These are phyloP conservation scores for Littorina saxatilis DNA, from an alignment of 1,140 invertebrate genomes.

Conservation along the genomic window DNA sequence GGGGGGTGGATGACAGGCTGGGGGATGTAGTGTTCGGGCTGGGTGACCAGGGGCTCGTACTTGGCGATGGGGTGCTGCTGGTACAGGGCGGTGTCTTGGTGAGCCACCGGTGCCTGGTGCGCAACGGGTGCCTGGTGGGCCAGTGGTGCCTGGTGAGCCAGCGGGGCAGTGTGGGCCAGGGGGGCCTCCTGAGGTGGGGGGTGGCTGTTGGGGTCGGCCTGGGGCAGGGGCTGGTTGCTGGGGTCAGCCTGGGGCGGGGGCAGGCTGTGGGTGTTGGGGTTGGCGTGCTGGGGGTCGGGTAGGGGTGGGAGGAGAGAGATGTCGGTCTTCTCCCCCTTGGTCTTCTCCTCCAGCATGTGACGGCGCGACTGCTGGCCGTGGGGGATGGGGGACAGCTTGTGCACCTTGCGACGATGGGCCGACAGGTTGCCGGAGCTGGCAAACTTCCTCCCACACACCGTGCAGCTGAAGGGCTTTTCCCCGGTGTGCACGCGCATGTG, in stretches of 20 bases:
- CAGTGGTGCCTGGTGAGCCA: background rate
- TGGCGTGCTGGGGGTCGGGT: background rate
- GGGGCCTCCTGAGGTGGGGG: background rate
- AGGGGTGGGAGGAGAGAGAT: no score
- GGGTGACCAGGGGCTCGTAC: background rate
- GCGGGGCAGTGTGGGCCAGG: background rate
- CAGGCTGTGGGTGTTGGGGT: background rate
- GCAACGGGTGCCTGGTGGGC: background rate
- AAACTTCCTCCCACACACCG: background rate
- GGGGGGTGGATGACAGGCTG: background rate
- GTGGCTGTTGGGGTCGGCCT: background rate
- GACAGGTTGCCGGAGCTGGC: conserved; percentile 22
- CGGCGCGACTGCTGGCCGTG: conserved; percentile 15
- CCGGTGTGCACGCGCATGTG: conserved; percentile 39
- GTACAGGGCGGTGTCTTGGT: background rate
- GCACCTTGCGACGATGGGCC: conserved; percentile 17
- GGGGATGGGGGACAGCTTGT: conserved; percentile 13
- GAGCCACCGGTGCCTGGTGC: conserved; percentile 13
- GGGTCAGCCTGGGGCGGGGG: background rate
- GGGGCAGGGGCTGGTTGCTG: background rate
- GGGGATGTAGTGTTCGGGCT: conserved; percentile 5
- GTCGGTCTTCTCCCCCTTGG: background rate
- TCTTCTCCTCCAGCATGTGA: conserved; percentile 5
- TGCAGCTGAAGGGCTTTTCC: conserved; percentile 22
- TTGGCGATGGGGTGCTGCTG: conserved; percentile 1